Evolutionary conservation across 2,113 vertebrate genomes (phyloP).

Genomic region (Spea multiplicata): DNA sequence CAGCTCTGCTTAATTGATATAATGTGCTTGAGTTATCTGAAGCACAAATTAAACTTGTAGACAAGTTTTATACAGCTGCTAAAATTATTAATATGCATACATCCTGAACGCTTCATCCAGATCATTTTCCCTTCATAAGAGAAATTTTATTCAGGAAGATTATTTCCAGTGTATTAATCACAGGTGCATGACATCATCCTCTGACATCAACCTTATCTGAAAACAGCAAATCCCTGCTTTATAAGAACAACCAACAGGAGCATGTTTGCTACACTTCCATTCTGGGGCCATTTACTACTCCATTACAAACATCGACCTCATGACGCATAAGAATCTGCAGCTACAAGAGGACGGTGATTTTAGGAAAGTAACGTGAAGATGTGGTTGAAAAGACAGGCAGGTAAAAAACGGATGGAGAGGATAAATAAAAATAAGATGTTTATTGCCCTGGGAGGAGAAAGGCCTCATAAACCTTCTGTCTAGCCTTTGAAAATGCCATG

Average conservation of each 20-base stretch:
- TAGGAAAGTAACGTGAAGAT: too few species aligned
- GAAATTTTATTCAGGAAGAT: background rate
- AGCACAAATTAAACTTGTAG: background rate
- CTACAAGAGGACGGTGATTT: too few species aligned
- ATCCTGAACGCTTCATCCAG: background rate
- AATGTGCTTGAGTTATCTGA: background rate
- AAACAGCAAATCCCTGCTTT: constrained; percentile 8
- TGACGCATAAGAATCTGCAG: too few species aligned
- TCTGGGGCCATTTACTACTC: background rate
- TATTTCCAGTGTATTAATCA: background rate
- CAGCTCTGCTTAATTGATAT: background rate
- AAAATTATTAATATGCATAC: constrained; percentile 2
- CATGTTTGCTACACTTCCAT: background rate
- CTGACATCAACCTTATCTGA: background rate
- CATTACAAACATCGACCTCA: constrained; percentile 1
- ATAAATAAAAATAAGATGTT: too few species aligned
- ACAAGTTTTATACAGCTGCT: background rate
- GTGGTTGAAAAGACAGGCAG: too few species aligned
- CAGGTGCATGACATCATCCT: background rate
- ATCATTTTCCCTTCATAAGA: background rate
- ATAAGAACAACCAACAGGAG: background rate
- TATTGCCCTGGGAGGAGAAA: too few species aligned
- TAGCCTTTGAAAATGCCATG: too few species aligned
- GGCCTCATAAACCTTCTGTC: too few species aligned
- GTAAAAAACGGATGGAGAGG: too few species aligned